phyloP scores from a whole-genome alignment of 2,113 vertebrate genomes.

The Cygnus buccinator region DNA sequence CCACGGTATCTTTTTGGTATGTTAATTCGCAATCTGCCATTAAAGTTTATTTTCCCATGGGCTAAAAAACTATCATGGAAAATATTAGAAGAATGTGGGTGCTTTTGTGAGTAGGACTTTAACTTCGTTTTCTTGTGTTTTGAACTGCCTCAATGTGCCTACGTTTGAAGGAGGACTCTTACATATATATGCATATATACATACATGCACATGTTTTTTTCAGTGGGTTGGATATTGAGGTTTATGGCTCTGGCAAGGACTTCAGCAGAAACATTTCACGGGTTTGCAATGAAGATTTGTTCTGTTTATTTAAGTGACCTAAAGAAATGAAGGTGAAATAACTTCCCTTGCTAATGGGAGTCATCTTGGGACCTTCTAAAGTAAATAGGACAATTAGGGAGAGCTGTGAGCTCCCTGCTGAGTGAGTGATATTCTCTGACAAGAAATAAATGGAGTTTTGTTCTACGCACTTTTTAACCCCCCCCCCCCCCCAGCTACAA shows the following conservation, averaged over 20 bases:
- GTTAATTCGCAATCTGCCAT: constrained; percentile 24
- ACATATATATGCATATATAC: neutral
- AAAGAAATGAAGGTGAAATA: constrained; percentile 45
- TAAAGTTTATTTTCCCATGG: constrained; percentile 42
- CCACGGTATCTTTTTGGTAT: neutral
- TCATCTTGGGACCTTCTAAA: neutral
- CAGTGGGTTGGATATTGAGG: neutral
- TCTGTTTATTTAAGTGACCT: constrained; percentile 29
- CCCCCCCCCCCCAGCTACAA: neutral
- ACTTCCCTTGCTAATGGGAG: neutral
- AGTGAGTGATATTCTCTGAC: neutral
- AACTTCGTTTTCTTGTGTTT: neutral
- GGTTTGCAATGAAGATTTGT: neutral
- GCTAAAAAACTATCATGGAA: constrained; percentile 13
- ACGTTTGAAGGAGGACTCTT: neutral
- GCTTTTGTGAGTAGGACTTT: constrained; percentile 18
- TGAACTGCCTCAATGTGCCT: neutral
- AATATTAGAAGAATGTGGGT: constrained; percentile 16
- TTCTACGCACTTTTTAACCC: neutral
- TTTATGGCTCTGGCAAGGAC: neutral
- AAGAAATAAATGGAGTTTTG: constrained; percentile 13
- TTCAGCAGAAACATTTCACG: neutral
- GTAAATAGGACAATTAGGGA: constrained; percentile 1
- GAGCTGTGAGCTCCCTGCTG: neutral
- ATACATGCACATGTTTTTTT: neutral